Base-by-base conservation (phyloP, 1,140 invertebrate genomes). In the Brachystomella parvula region DNA sequence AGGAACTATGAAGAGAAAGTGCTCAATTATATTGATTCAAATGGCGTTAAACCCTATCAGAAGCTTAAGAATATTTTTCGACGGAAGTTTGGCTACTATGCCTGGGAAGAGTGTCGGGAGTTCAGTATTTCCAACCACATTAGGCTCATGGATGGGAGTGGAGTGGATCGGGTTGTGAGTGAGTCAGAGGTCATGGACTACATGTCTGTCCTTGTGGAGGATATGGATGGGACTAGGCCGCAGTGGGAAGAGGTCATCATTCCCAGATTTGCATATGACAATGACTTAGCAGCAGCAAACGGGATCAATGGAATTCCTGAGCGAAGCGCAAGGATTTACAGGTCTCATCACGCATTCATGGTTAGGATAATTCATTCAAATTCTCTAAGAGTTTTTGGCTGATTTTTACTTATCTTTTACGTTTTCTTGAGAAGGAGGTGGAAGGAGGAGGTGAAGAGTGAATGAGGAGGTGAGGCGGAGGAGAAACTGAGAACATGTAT, bases 241-340 rank as follows among this genome's bases (percentile, higher is more conserved):
- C 71, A 73, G 35, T 73, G 71, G 71, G 65, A 73, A 53, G 71
- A 73, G 57, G 33, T 70, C 0, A 68, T 73, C 17, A 68, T 73
- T 32, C 66, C 67, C 35, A 44, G 59, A 63, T 72, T 72, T 58
- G 30, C 63, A n/a, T 68, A 66, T 57, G 61, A 71, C 39, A 57
- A 59, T 32, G 59, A 57, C 19, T 19, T n/a, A 3, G 33, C n/a
- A 3, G 29, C 15, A 33, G 9, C 28, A 12, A 53, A 26, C 15
- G 35, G 60, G 6, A 30, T 19, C 1, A 47, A 28, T 30, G 21
- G 17, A 1, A 44, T 12, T 63, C n/a, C 32, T 21, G 35, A 29
- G n/a, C 1, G 30, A 53, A 49, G 49, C 31, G 63, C 47, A 2
- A 35, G 69, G 19, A 44, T 68, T 53, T 68, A 69, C n/a, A 3